These are phyloP conservation scores for Choloepus hoffmanni DNA, from an alignment of 2,113 vertebrate species.

Conservation along the genomic window DNA sequence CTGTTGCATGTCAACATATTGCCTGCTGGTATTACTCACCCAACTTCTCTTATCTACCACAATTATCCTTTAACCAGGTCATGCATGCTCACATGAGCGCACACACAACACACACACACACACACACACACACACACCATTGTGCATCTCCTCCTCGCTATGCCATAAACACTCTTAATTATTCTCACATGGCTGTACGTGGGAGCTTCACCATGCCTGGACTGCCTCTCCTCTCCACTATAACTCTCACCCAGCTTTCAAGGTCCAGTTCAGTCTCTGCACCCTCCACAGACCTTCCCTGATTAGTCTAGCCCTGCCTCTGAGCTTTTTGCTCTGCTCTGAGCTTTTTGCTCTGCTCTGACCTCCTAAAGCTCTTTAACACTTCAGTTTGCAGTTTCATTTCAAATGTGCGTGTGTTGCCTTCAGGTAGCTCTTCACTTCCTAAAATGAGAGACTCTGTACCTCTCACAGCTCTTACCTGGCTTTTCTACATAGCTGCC, in stretches of 20 bases:
- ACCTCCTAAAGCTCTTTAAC: neutral
- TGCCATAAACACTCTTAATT: neutral
- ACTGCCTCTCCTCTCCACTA: neutral
- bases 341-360: neutral
- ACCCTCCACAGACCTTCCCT: neutral
- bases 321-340: neutral
- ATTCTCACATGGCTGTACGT: neutral
- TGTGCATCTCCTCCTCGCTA: neutral
- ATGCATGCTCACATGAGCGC: accelerated
- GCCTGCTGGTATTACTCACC: neutral
- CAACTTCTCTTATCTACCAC: neutral
- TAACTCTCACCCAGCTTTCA: neutral
- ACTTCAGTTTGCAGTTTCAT: neutral
- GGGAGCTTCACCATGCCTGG: neutral
- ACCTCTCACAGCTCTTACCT: neutral
- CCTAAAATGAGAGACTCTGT: neutral
- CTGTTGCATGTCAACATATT: neutral
- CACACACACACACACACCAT: neutral
- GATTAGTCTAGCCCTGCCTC: neutral
- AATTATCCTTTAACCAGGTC: neutral
- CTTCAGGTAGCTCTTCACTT: neutral
- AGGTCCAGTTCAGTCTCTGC: neutral
- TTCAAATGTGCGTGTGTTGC: neutral
- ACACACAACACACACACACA: too few relatives aligned
- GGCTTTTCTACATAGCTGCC: neutral